A percentile compares a stretch with the other conserved stretches of the same genome.
phyloP scores from a whole-genome alignment of 2,113 vertebrate genomes.

The Platanista minor region DNA sequence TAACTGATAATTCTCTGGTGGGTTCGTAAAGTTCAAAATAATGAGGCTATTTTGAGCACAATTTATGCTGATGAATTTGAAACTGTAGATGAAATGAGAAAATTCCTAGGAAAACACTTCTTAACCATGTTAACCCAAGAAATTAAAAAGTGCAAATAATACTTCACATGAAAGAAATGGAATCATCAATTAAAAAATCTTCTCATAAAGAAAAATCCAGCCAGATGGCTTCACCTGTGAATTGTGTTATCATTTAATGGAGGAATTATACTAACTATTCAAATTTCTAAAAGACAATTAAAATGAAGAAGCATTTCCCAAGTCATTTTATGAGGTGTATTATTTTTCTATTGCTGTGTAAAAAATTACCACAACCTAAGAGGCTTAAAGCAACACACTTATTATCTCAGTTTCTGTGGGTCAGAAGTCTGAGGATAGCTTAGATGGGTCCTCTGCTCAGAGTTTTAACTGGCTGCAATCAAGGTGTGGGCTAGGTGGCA shows the following conservation, averaged over 20 bases:
- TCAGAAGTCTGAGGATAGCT: background rate
- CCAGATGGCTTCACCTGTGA: background rate
- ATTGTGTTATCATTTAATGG: background rate
- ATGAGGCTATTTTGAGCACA: background rate
- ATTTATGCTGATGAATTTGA: background rate
- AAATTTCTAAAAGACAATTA: background rate
- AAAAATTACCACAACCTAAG: background rate
- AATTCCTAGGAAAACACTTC: background rate
- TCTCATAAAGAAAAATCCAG: background rate
- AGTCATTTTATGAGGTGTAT: background rate
- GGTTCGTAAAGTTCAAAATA: background rate
- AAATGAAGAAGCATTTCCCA: background rate
- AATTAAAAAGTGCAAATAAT: background rate
- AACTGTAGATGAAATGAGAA: background rate
- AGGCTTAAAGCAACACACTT: background rate
- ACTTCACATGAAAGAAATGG: background rate
- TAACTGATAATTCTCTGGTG: background rate
- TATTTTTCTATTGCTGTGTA: background rate
- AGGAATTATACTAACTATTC: slow-evolving; percentile 2
- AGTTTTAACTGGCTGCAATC: background rate
- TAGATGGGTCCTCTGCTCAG: background rate
- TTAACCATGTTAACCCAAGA: background rate
- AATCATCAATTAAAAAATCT: background rate
- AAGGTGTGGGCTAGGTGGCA: background rate
- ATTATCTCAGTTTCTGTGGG: background rate